phyloP scores from a whole-genome alignment of 1,140 invertebrate genomes.

The Leptopilina clavipes region DNA sequence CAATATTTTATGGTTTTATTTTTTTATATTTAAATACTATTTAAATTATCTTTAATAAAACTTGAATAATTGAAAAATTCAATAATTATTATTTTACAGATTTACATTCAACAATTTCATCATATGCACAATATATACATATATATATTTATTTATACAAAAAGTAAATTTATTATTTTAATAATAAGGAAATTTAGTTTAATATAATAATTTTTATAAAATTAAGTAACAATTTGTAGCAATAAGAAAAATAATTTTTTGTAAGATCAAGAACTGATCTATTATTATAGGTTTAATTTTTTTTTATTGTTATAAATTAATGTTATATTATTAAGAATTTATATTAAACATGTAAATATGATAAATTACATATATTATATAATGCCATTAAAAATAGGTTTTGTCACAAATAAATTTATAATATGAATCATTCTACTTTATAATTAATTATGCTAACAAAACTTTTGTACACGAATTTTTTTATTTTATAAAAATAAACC shows the following conservation, averaged over 20 bases:
- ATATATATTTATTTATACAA: too few relatives aligned
- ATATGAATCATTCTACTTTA: background rate
- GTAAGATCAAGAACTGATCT: background rate
- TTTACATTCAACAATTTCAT: too few relatives aligned
- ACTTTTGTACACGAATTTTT: background rate
- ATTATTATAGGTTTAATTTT: background rate
- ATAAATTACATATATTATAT: conserved; percentile 11
- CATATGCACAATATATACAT: too few relatives aligned
- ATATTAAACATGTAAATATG: conserved; percentile 21
- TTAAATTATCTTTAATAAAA: too few relatives aligned
- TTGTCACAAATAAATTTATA: conserved; percentile 7
- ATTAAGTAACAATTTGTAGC: background rate
- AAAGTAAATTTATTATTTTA: too few relatives aligned
- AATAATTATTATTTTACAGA: too few relatives aligned
- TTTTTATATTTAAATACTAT: background rate
- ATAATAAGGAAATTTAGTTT: too few relatives aligned
- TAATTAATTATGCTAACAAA: background rate
- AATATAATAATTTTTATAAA: background rate
- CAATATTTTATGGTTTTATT: too few relatives aligned
- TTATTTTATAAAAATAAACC: background rate
- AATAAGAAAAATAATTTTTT: background rate
- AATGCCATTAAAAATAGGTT: conserved; percentile 27
- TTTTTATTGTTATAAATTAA: background rate
- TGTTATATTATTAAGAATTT: conserved; percentile 21
- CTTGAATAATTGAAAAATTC: too few relatives aligned